These are phyloP conservation scores for Melanargia galathea DNA, from an alignment of 2,888 invertebrate species.

Conservation along the genomic window DNA sequence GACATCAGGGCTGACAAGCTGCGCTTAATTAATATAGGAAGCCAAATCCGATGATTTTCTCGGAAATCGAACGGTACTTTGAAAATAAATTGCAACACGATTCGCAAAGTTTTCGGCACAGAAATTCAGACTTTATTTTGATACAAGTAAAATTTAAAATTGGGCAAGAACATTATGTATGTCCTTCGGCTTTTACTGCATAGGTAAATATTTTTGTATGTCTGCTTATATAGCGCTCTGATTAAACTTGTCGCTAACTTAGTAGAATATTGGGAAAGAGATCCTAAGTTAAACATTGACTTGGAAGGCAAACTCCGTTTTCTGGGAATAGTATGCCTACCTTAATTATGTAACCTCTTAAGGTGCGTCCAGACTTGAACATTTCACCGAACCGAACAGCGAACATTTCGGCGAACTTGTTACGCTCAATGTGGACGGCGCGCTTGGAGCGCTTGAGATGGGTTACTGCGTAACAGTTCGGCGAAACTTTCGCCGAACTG, in stretches of 20 bases:
- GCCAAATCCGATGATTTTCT: slow-evolving; percentile 34
- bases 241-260: too few species aligned
- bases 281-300: too few species aligned
- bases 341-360: slow-evolving; percentile 13
- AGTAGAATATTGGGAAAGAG: too few species aligned
- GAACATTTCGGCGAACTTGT: too few species aligned
- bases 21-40: slow-evolving; percentile 31
- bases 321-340: neutral
- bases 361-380: too few species aligned
- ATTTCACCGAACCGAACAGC: too few species aligned
- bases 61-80: slow-evolving; percentile 33
- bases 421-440: too few species aligned
- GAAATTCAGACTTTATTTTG: neutral
- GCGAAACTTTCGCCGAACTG: too few species aligned
- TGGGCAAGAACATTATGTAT: neutral
- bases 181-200: slow-evolving; percentile 5
- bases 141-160: neutral
- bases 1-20: slow-evolving; percentile 28
- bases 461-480: too few species aligned
- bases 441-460: too few species aligned
- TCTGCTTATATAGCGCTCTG: neutral
- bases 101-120: neutral
- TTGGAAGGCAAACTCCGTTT: neutral
- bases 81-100: slow-evolving; percentile 24
- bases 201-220: neutral